Evolutionary conservation across 2,797 vertebrate genomes (phyloP), one percentile per base, ranked within the genome.

Genomic region (Babyrousa celebensis): DNA sequence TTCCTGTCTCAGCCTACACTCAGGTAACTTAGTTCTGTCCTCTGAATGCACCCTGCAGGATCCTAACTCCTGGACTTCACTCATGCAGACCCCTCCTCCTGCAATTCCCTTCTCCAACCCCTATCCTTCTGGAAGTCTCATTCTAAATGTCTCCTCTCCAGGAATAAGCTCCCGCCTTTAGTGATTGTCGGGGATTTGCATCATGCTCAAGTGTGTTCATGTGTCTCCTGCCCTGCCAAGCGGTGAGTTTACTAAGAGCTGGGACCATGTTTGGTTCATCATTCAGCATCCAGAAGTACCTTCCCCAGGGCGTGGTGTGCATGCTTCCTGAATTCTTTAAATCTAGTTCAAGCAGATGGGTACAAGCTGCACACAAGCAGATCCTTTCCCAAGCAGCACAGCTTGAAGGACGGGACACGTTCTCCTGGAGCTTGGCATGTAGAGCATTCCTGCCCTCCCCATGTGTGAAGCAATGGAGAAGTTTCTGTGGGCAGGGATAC

Each of bases 321-420:
- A 25, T 67, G 63, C 48, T 89, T 91, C n/a, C 17, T 62, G 14
- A 89, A 71, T 89, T 74, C n/a, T 70, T 95, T 43, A 32, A 84
- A 70, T 71, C 67, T 43, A 79, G 48, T 74, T 89, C 79, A 95
- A 68, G 32, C 72, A 71, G 91, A 80, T 6, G 0, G 40, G 68
- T 32, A 91, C 92, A 95, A 93, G 74, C 56, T 75, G 56, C 80
- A 75, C 23, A 90, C 21, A 43, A 91, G 54, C 20, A 89, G 70
- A 32, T 40, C 43, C 65, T 68, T 83, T 70, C 62, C 71, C 5
- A 3, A 75, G 32, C 56, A 94, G 89, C 63, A 58, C 62, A 40
- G 60, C 18, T 72, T 89, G 71, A 86, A 84, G 79, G 83, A 79
- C 0, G 0, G 58, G 60, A 18, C 25, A 52, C 11, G 1, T 94